Conservation (phyloP, 2,113 vertebrate species). For the Fregata magnificens region DNA sequence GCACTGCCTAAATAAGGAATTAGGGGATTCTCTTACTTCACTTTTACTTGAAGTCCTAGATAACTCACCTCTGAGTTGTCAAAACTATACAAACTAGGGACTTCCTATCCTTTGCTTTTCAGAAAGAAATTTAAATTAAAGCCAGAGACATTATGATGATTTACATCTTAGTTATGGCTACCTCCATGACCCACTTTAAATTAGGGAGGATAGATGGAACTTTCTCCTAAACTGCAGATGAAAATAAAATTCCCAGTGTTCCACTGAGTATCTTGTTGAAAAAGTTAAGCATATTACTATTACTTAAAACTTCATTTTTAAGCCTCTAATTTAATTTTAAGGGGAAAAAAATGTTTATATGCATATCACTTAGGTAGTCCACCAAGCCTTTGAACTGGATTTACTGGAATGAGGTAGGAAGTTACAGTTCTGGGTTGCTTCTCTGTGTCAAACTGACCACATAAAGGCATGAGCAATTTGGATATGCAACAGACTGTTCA, state of each 20-base stretch:
- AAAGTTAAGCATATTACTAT: background rate
- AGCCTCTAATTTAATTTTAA: background rate
- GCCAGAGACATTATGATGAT: background rate
- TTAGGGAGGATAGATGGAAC: background rate
- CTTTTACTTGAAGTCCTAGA: background rate
- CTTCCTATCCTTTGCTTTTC: background rate
- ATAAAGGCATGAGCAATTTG: background rate
- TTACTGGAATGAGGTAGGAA: background rate
- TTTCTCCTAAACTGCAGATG: background rate
- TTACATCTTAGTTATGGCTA: background rate
- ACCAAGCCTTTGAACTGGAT: background rate
- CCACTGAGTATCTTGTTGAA: background rate
- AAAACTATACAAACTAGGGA: background rate
- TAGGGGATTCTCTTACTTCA: background rate
- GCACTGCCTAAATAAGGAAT: background rate
- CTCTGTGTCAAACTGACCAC: background rate
- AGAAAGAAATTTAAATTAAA: background rate
- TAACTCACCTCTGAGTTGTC: background rate
- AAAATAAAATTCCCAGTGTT: background rate
- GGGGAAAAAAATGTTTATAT: background rate
- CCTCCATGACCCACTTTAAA: background rate
- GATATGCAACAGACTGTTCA: slow-evolving; percentile 10
- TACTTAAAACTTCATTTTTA: background rate
- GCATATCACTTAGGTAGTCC: background rate
- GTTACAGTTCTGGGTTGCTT: background rate